Evolutionary conservation across 1,140 invertebrate species (phyloP).

Genomic region (Mya arenaria): DNA sequence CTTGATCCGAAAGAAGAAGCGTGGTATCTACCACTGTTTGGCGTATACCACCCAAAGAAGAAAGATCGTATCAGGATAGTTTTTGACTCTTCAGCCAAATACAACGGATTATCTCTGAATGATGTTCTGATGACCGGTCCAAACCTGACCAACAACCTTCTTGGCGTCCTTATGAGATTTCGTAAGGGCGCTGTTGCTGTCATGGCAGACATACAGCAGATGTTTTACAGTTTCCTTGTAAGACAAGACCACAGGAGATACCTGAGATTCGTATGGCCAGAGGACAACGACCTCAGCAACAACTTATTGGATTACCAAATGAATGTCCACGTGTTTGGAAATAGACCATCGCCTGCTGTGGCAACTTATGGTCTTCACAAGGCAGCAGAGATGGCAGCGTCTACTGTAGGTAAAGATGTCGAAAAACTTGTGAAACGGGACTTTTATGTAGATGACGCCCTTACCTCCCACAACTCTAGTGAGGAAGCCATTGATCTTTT

Average conservation of each 20-base stretch:
- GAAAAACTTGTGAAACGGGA: slow-evolving; percentile 28
- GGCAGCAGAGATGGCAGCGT: slow-evolving; percentile 1
- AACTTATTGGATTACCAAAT: slow-evolving; percentile 52
- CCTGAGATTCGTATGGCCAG: slow-evolving; percentile 55
- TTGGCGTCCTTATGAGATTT: slow-evolving; percentile 54
- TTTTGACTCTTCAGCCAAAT: too few species aligned
- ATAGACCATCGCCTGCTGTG: slow-evolving; percentile 51
- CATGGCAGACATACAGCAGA: slow-evolving; percentile 54
- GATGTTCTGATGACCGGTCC: too few species aligned
- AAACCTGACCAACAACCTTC: slow-evolving; percentile 58
- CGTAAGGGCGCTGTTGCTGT: slow-evolving; percentile 47
- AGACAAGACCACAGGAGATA: slow-evolving; percentile 47
- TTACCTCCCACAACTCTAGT: slow-evolving; percentile 5
- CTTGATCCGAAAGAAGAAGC: too few species aligned
- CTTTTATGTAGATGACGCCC: slow-evolving; percentile 61
- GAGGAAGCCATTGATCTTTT: slow-evolving; percentile 30
- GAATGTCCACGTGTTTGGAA: slow-evolving; percentile 61
- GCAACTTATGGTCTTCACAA: slow-evolving; percentile 54
- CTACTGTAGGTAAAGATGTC: background rate
- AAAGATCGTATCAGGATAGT: too few species aligned
- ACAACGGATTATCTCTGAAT: too few species aligned
- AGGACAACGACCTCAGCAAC: background rate
- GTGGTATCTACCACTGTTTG: too few species aligned
- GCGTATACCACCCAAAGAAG: too few species aligned
- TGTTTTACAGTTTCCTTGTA: slow-evolving; percentile 57